These are phyloP conservation scores for Cryptophagus acutangulus DNA, from an alignment of 2,888 invertebrate species.

Conservation along the genomic window DNA sequence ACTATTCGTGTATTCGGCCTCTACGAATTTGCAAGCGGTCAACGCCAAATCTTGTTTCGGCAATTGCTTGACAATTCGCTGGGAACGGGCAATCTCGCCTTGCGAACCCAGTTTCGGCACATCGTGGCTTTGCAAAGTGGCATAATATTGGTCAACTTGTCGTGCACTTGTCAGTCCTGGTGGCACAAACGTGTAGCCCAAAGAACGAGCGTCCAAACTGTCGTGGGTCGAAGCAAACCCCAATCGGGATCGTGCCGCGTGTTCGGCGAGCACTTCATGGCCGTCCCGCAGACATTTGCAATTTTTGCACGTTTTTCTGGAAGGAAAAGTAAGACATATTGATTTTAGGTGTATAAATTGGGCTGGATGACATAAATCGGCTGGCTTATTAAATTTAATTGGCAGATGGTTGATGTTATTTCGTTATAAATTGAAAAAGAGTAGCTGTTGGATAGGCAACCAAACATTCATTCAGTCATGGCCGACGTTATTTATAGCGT, in stretches of 20 bases:
- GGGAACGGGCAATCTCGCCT: constrained; percentile 75
- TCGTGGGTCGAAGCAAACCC: constrained; percentile 53
- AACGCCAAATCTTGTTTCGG: constrained; percentile 92
- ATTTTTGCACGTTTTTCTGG: constrained; percentile 86
- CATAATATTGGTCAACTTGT: constrained; percentile 83
- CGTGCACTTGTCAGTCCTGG: constrained; percentile 43
- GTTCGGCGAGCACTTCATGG: constrained; percentile 66
- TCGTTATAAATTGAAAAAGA: too few species aligned
- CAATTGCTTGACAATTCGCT: constrained; percentile 80
- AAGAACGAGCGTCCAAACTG: constrained; percentile 53
- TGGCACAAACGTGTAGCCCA: constrained; percentile 47
- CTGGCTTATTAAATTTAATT: too few species aligned
- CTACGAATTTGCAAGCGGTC: constrained; percentile 83
- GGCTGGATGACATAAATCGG: too few species aligned
- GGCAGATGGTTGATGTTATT: too few species aligned
- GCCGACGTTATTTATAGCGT: too few species aligned
- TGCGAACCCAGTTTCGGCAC: constrained; percentile 57
- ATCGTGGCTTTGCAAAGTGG: constrained; percentile 78
- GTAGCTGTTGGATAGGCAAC: too few species aligned
- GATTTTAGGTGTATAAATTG: too few species aligned
- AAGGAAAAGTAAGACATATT: constrained; percentile 45
- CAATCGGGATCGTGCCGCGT: constrained; percentile 43
- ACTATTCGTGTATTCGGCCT: constrained; percentile 68
- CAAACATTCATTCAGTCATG: too few species aligned
- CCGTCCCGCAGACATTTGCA: constrained; percentile 88